phyloP scores from a whole-genome alignment of 2,797 vertebrate species.

The Semaprochilodus insignis region DNA sequence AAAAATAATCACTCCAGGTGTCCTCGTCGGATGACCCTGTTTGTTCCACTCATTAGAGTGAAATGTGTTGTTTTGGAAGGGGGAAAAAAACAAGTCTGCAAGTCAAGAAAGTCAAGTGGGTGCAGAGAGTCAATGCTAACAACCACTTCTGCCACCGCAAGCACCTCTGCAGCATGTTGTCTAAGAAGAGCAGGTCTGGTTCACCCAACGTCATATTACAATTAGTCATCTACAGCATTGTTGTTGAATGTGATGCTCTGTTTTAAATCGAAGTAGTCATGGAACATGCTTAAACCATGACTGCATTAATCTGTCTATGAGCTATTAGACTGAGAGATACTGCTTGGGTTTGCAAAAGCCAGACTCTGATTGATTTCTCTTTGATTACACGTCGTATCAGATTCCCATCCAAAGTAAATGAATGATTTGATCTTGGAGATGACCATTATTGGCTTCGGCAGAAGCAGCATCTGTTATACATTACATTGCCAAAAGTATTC shows the following conservation, averaged over 20 bases:
- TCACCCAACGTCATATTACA: background rate
- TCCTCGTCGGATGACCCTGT: slow-evolving; percentile 33
- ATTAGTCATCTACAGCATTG: background rate
- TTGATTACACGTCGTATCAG: background rate
- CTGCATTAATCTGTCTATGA: background rate
- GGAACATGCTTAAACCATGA: background rate
- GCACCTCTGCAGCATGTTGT: background rate
- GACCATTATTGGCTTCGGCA: too few species aligned
- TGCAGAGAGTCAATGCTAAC: slow-evolving; percentile 19
- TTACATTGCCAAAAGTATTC: too few species aligned
- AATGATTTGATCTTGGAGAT: background rate
- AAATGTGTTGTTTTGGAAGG: slow-evolving; percentile 18
- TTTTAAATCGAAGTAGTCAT: background rate
- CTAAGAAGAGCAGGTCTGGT: background rate
- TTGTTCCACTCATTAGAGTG: slow-evolving; percentile 27
- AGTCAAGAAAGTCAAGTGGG: slow-evolving; percentile 14
- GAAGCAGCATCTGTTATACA: too few species aligned
- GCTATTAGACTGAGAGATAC: background rate
- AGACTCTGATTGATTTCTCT: background rate
- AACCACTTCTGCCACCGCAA: background rate
- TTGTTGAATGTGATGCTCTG: background rate
- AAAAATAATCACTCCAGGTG: slow-evolving; percentile 35
- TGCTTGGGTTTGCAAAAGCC: background rate
- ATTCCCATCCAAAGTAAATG: background rate
- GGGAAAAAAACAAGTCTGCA: slow-evolving; percentile 10